Evolutionary conservation across 2,113 vertebrate species (phyloP).

Genomic region (Axis porcinus): DNA sequence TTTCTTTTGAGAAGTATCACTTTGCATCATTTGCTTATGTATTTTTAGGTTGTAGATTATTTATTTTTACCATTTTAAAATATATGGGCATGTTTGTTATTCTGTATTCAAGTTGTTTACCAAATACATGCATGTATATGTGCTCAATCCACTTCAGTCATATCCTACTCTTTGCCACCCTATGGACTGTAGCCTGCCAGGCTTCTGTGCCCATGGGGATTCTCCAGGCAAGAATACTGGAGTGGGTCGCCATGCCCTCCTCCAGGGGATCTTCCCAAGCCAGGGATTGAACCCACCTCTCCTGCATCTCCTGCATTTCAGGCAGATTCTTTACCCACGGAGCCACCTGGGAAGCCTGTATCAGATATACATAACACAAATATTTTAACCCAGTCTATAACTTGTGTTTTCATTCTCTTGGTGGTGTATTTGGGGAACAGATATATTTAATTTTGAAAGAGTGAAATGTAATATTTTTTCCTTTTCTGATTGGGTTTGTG

Average conservation of each 20-base stretch:
- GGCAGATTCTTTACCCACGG: background rate
- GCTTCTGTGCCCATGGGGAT: background rate
- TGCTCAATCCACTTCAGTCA: background rate
- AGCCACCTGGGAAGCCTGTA: background rate
- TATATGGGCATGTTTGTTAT: background rate
- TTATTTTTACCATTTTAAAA: background rate
- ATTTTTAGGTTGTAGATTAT: background rate
- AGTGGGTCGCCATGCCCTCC: background rate
- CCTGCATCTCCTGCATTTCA: background rate
- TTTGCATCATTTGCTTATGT: background rate
- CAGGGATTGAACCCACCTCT: background rate
- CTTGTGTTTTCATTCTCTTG: background rate
- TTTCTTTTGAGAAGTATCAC: background rate
- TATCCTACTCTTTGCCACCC: background rate
- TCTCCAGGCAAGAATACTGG: background rate
- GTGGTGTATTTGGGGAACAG: background rate
- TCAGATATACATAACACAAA: background rate
- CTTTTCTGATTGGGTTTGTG: background rate
- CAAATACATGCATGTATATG: rapidly evolving
- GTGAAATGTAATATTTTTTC: background rate
- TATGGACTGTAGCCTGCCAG: background rate
- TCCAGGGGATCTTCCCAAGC: background rate
- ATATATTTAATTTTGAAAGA: background rate
- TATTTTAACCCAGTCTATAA: background rate
- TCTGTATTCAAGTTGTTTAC: background rate